Evolutionary conservation across 2,113 vertebrate species (phyloP).

Genomic region (Hippocampus abdominalis): DNA sequence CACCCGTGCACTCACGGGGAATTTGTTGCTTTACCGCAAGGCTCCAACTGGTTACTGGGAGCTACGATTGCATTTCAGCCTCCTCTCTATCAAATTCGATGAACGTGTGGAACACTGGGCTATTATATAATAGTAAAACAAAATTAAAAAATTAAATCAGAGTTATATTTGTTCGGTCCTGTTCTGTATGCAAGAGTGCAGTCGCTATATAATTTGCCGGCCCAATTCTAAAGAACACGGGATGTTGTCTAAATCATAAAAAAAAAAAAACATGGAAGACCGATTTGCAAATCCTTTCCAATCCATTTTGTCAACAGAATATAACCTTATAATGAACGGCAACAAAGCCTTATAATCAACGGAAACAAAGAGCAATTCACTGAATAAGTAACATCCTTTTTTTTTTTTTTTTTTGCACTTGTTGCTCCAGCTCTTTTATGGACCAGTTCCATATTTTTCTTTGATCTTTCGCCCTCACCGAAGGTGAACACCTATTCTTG

Average conservation of each 20-base stretch:
- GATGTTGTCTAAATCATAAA: too few relatives aligned
- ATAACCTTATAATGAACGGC: constrained; percentile 8
- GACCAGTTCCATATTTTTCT: background rate
- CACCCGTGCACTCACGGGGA: constrained; percentile 20
- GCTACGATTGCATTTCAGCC: background rate
- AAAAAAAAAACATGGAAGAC: too few relatives aligned
- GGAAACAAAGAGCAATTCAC: constrained; percentile 3
- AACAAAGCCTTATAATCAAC: too few relatives aligned
- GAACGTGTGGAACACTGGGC: too few relatives aligned
- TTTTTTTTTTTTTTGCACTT: background rate
- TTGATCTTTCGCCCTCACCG: constrained; percentile 10
- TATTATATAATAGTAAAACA: too few relatives aligned
- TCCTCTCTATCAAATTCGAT: too few relatives aligned
- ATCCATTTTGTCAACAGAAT: constrained; percentile 42
- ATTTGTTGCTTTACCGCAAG: constrained; percentile 34
- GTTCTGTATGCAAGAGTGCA: too few relatives aligned
- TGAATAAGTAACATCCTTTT: background rate
- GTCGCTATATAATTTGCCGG: too few relatives aligned
- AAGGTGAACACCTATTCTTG: constrained; percentile 17
- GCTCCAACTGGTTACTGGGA: constrained; percentile 20
- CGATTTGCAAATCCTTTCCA: background rate
- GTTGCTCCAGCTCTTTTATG: background rate
- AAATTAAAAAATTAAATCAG: too few relatives aligned
- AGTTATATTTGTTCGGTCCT: too few relatives aligned
- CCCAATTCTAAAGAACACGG: too few relatives aligned